Percentiles rank a stretch among this genome's conserved stretches.
Conservation (phyloP, 2,113 vertebrate genomes). For the Takifugu flavidus region DNA sequence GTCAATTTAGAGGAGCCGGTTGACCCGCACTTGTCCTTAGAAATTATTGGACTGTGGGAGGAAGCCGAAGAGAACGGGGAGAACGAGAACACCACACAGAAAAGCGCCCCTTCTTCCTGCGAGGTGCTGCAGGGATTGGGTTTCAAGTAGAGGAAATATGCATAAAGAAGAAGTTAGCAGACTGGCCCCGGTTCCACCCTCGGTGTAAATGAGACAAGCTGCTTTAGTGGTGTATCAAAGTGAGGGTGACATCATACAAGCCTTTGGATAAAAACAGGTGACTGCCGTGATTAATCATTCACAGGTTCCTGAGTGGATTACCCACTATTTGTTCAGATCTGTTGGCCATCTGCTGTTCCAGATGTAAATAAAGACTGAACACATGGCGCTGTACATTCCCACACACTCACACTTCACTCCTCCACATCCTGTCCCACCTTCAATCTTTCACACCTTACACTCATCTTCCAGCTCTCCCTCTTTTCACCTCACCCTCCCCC, state of each 20-base stretch:
- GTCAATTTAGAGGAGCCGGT: too few species aligned
- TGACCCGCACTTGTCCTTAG: too few species aligned
- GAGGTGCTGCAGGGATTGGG: too few species aligned
- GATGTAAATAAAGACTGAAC: conserved; percentile 14
- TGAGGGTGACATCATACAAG: neutral
- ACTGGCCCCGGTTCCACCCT: too few species aligned
- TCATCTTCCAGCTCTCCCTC: neutral
- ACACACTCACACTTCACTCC: conserved; percentile 12
- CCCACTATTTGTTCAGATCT: neutral
- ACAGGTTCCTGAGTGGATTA: conserved; percentile 23
- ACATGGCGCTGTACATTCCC: conserved; percentile 17
- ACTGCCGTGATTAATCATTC: conserved; percentile 16
- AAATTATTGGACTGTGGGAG: too few species aligned
- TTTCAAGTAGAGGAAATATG: neutral
- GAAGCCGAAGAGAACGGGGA: too few species aligned
- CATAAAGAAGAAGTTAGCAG: too few species aligned
- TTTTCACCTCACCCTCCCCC: neutral
- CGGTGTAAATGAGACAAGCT: neutral
- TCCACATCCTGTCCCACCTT: too few species aligned
- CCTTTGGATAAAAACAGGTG: conserved; percentile 26
- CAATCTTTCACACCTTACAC: too few species aligned
- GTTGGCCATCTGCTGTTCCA: conserved; percentile 32
- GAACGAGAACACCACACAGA: too few species aligned
- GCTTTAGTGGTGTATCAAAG: neutral
- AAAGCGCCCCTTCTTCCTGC: too few species aligned